A percentile compares a stretch with the other conserved stretches of the same genome.
Evolutionary conservation across 2,888 invertebrate genomes (phyloP).

Genomic region (Macropis europaea): DNA sequence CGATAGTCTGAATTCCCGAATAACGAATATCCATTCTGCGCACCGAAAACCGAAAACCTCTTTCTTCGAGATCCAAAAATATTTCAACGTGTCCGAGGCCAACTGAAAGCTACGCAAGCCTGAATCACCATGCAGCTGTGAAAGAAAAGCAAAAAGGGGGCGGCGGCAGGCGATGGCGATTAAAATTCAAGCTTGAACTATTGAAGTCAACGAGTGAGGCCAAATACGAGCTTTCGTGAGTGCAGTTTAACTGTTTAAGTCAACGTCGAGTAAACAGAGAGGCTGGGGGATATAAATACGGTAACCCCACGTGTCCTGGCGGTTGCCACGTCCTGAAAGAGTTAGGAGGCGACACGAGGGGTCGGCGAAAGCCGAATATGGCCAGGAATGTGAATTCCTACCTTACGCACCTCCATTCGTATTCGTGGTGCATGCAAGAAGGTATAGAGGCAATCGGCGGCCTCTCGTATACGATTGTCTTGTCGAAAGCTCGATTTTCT

Average conservation of each 20-base stretch:
- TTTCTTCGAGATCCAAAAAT: no score
- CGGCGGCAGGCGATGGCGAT: not conserved
- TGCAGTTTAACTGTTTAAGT: constrained; percentile 40
- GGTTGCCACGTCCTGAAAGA: constrained; percentile 60
- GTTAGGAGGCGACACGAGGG: constrained; percentile 67
- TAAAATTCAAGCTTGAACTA: constrained; percentile 38
- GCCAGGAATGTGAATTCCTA: constrained; percentile 75
- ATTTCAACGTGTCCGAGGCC: no score
- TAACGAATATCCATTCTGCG: no score
- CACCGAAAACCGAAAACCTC: no score
- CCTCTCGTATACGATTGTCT: constrained; percentile 58
- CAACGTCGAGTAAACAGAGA: constrained; percentile 33
- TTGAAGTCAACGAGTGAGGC: constrained; percentile 39
- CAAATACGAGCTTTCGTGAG: constrained; percentile 34
- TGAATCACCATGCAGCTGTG: not conserved
- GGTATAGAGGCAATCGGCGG: constrained; percentile 46
- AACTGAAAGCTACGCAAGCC: no score
- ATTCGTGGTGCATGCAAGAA: constrained; percentile 56
- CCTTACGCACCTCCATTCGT: constrained; percentile 66
- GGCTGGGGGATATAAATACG: constrained; percentile 50
- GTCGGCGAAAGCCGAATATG: constrained; percentile 73
- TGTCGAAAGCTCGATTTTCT: constrained; percentile 63
- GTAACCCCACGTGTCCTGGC: constrained; percentile 53
- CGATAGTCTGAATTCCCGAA: no score
- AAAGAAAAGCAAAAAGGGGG: not conserved